Conservation (phyloP, 1,140 invertebrate species). For the Daktulosphaira vitifoliae region DNA sequence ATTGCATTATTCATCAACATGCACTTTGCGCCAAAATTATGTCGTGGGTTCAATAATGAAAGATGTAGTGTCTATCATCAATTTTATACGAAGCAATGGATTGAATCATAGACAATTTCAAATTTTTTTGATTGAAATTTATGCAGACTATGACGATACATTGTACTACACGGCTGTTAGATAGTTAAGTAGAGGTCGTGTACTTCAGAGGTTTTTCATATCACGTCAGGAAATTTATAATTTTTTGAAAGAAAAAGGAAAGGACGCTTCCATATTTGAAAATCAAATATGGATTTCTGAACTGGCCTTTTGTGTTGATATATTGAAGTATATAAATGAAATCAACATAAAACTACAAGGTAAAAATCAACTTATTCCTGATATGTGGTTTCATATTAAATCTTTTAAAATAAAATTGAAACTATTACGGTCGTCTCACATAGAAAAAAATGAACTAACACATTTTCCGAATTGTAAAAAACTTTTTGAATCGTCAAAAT, state of each 20-base stretch:
- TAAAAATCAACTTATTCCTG: not conserved
- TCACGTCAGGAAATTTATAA: not conserved
- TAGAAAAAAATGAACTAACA: not conserved
- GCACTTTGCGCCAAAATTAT: not conserved
- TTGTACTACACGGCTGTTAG: not conserved
- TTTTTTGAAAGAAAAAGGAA: not conserved
- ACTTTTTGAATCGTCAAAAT: not conserved
- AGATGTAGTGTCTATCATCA: constrained; percentile 4
- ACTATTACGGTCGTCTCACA: not conserved
- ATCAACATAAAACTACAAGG: not conserved
- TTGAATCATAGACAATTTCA: constrained; percentile 1
- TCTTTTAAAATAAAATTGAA: not conserved
- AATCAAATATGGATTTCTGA: not conserved
- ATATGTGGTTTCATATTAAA: constrained; percentile 1
- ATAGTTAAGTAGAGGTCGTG: not conserved
- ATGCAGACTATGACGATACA: not conserved
- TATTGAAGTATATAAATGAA: not conserved
- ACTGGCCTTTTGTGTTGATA: not conserved
- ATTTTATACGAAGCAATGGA: not conserved
- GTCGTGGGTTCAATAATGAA: not conserved
- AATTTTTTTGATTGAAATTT: not conserved
- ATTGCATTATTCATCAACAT: constrained; percentile 1
- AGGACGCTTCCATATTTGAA: not conserved
- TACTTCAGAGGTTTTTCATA: constrained; percentile 10
- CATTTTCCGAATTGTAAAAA: not conserved